Evolutionary conservation across 2,113 vertebrate genomes (phyloP).

Genomic region (Peromyscus maniculatus): DNA sequence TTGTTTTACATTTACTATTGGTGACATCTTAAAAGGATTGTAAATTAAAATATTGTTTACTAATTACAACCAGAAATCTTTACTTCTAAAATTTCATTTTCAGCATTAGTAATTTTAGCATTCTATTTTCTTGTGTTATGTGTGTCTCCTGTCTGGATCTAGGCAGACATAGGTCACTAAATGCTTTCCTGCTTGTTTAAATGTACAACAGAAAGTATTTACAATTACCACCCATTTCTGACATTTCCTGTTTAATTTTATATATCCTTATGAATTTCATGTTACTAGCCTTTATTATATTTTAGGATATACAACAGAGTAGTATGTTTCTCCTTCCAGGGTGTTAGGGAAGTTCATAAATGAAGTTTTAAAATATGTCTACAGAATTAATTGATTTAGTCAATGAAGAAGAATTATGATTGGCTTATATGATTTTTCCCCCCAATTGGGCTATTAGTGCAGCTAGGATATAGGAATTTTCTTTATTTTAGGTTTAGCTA

Average conservation of each 20-base stretch:
- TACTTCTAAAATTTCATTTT: neutral
- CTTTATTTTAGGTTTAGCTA: neutral
- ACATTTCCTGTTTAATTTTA: conserved; percentile 56
- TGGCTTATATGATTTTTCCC: neutral
- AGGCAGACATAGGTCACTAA: neutral
- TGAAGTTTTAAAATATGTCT: conserved; percentile 14
- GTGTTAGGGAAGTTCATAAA: neutral
- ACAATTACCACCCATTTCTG: neutral
- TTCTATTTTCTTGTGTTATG: neutral
- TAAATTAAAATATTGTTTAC: neutral
- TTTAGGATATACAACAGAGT: neutral
- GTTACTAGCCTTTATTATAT: neutral
- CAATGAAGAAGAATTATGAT: neutral
- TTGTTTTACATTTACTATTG: neutral
- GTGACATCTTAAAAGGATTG: neutral
- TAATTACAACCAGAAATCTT: neutral
- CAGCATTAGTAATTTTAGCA: conserved; percentile 2
- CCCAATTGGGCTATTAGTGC: neutral
- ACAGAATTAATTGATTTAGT: neutral
- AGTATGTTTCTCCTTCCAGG: neutral
- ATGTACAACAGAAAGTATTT: neutral
- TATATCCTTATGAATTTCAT: conserved; percentile 21
- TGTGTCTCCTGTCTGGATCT: neutral
- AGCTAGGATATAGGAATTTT: neutral
- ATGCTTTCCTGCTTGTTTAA: conserved; percentile 27